Conservation (phyloP, 2,888 invertebrate species). For the Holacanthella duospinosa region DNA sequence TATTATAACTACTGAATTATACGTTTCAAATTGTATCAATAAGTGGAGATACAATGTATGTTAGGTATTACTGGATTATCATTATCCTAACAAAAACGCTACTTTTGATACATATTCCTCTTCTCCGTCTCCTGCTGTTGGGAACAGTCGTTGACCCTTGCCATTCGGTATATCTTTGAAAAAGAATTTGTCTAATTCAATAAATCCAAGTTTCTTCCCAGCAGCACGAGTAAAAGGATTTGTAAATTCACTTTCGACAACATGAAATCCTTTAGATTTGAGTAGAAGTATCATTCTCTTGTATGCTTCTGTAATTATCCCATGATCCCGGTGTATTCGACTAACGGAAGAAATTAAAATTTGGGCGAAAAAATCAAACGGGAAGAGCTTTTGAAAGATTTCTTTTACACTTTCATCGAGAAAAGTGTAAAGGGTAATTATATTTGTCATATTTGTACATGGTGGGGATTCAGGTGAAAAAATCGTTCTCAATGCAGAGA, state of each 20-base stretch:
- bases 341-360: slow-evolving; percentile 24
- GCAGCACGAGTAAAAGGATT: slow-evolving; percentile 21
- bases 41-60: no score
- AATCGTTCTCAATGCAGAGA: slow-evolving; percentile 6
- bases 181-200: slow-evolving; percentile 18
- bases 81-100: not conserved
- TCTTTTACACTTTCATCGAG: not conserved
- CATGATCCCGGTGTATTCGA: slow-evolving; percentile 20
- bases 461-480: not conserved
- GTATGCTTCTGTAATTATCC: slow-evolving; percentile 28
- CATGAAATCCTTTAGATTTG: slow-evolving; percentile 23
- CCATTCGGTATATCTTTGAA: slow-evolving; percentile 15
- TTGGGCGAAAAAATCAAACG: slow-evolving; percentile 19
- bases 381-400: not conserved
- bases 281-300: slow-evolving; percentile 18
- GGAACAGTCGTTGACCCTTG: slow-evolving; percentile 12
- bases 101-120: not conserved
- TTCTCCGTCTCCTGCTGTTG: slow-evolving; percentile 3
- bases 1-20: no score
- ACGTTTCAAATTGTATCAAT: no score
- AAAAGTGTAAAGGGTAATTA: not conserved
- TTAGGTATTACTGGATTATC: no score
- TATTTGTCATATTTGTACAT: no score
- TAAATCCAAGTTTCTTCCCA: slow-evolving; percentile 23
- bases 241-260: slow-evolving; percentile 24